A percentile compares a stretch with the other conserved stretches of the same genome.
These are phyloP conservation scores for Zygogramma bicolorata DNA, from an alignment of 2,888 invertebrate genomes.

Conservation along the genomic window DNA sequence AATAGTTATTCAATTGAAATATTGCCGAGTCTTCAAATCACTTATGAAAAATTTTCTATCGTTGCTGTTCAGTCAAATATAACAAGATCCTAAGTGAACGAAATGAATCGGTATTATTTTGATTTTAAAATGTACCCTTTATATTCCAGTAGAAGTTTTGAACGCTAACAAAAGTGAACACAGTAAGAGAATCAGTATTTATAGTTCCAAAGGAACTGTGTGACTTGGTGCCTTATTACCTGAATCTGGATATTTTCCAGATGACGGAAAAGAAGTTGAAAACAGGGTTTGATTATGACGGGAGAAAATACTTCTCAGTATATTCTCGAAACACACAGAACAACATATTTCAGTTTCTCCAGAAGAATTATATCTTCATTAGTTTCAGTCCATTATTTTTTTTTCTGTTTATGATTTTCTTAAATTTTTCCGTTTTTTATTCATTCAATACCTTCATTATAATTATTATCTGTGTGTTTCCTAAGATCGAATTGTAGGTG, in stretches of 20 bases:
- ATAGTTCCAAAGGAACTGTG: slow-evolving; percentile 60
- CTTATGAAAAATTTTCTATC: not conserved
- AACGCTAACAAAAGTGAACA: slow-evolving; percentile 49
- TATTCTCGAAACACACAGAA: slow-evolving; percentile 28
- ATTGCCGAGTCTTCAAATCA: not conserved
- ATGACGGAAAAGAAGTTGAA: slow-evolving; percentile 46
- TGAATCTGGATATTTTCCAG: slow-evolving; percentile 50
- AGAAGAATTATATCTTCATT: not conserved
- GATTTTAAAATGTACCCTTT: slow-evolving; percentile 34
- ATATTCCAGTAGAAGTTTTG: slow-evolving; percentile 47
- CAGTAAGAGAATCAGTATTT: slow-evolving; percentile 52
- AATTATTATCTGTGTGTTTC: slow-evolving; percentile 32
- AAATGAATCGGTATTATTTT: slow-evolving; percentile 36
- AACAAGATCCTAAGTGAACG: not conserved
- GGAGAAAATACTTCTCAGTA: slow-evolving; percentile 25
- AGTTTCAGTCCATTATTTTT: not conserved
- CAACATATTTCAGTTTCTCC: not conserved
- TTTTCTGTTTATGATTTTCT: not conserved
- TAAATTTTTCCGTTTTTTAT: not conserved
- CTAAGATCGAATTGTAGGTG: slow-evolving; percentile 19
- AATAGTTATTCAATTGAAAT: slow-evolving; percentile 6
- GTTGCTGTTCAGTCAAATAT: not conserved
- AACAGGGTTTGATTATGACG: slow-evolving; percentile 47
- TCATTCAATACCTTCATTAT: slow-evolving; percentile 17
- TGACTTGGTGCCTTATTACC: slow-evolving; percentile 57